Conservation (phyloP, 2,888 invertebrate species). For the Oscheius sp. region DNA sequence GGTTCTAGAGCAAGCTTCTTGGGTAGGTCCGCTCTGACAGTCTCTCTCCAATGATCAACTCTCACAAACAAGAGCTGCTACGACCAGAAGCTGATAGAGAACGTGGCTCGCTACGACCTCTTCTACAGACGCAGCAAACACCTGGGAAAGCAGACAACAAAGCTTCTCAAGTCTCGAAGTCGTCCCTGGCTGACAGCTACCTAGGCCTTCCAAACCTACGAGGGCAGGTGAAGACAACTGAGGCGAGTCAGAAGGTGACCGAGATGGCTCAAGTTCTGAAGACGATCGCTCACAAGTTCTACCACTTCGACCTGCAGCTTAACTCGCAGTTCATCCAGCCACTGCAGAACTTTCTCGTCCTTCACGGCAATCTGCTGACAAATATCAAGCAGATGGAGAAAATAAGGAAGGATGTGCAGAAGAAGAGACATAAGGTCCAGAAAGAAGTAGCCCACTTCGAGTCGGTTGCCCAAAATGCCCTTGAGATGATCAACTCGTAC, state of each 20-base stretch:
- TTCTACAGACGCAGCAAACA: not conserved
- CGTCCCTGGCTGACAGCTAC: not conserved
- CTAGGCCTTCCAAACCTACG: not conserved
- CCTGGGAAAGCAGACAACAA: not conserved
- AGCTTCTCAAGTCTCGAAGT: not conserved
- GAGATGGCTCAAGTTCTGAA: not conserved
- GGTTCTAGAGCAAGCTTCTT: not conserved
- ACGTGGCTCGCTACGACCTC: not conserved
- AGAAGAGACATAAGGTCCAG: not conserved
- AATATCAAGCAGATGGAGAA: not conserved
- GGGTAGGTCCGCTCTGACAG: not conserved
- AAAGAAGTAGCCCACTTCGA: not conserved
- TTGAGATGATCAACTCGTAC: not conserved
- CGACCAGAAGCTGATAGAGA: not conserved
- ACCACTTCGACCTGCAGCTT: not conserved
- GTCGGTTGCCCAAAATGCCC: not conserved
- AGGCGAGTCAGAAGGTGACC: not conserved
- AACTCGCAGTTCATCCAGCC: not conserved
- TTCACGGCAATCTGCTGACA: not conserved
- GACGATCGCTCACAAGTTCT: not conserved
- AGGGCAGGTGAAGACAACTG: not conserved
- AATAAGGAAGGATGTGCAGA: not conserved
- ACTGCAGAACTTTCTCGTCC: not conserved
- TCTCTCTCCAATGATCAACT: not conserved
- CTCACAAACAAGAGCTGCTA: not conserved